phyloP scores from a whole-genome alignment of 2,113 vertebrate species.

The Phycodurus eques region DNA sequence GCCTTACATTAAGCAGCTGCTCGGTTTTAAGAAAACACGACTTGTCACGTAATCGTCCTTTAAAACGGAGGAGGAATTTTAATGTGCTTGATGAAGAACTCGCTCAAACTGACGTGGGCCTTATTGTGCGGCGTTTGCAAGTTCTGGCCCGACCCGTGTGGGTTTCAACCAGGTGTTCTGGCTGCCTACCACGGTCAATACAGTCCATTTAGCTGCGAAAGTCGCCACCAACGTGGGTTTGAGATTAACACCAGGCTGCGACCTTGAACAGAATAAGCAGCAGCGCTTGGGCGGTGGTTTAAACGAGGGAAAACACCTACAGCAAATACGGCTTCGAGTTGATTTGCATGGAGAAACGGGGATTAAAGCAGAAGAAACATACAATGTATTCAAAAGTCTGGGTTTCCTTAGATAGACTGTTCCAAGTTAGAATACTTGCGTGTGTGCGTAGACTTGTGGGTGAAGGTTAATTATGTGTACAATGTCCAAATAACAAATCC shows the following conservation, averaged over 20 bases:
- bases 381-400: slow-evolving; percentile 9
- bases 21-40: slow-evolving; percentile 68
- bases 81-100: slow-evolving; percentile 54
- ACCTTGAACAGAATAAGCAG: not conserved
- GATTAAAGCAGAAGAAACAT: not conserved
- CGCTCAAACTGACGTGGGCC: slow-evolving; percentile 29
- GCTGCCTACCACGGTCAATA: not conserved
- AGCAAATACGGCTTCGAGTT: slow-evolving; percentile 16
- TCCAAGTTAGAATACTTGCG: slow-evolving; percentile 19
- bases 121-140: not conserved
- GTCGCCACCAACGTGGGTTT: not conserved
- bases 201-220: not conserved
- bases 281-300: not conserved
- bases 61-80: slow-evolving; percentile 61
- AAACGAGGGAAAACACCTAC: not conserved
- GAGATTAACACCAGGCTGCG: not conserved
- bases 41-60: slow-evolving; percentile 61
- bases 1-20: slow-evolving; percentile 60
- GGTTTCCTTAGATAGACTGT: slow-evolving; percentile 32
- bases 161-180: slow-evolving; percentile 1
- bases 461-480: slow-evolving; percentile 44
- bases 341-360: slow-evolving; percentile 13
- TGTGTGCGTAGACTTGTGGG: slow-evolving; percentile 17
- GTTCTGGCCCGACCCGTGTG: not conserved
- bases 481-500: slow-evolving; percentile 38